Evolutionary conservation across 2,113 vertebrate genomes (phyloP).

Genomic region (Pristiophorus japonicus): DNA sequence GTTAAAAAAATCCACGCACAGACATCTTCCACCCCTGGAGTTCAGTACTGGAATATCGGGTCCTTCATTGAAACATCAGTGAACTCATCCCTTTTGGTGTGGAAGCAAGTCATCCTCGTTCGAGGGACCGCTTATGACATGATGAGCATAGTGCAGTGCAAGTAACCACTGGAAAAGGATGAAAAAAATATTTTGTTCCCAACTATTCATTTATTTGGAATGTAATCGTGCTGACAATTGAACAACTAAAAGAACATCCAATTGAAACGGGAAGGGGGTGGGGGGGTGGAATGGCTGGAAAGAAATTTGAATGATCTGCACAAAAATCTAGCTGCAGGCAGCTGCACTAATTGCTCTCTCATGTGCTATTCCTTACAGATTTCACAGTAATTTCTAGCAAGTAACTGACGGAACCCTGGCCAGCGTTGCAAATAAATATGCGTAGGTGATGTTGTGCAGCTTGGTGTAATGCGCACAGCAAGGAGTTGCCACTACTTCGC

Average conservation of each 20-base stretch:
- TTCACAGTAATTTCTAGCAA: slow-evolving; percentile 69
- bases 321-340: slow-evolving; percentile 51
- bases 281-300: not conserved
- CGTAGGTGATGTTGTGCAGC: slow-evolving; percentile 56
- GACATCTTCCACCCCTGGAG: no score
- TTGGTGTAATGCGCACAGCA: slow-evolving; percentile 37
- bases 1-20: no score
- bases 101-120: no score
- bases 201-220: no score
- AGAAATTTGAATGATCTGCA: not conserved
- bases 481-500: not conserved
- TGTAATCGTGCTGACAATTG: not conserved
- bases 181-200: no score
- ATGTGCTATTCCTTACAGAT: slow-evolving; percentile 66
- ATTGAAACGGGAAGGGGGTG: no score
- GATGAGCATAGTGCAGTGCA: no score
- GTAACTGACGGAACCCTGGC: slow-evolving; percentile 54
- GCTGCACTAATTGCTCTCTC: slow-evolving; percentile 68
- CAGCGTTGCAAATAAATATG: slow-evolving; percentile 68
- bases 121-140: no score
- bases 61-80: no score
- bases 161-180: no score
- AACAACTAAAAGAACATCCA: not conserved
- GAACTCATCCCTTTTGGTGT: no score
- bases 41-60: no score